phyloP scores from a whole-genome alignment of 1,140 invertebrate species.

The Catajapyx aquilonaris region DNA sequence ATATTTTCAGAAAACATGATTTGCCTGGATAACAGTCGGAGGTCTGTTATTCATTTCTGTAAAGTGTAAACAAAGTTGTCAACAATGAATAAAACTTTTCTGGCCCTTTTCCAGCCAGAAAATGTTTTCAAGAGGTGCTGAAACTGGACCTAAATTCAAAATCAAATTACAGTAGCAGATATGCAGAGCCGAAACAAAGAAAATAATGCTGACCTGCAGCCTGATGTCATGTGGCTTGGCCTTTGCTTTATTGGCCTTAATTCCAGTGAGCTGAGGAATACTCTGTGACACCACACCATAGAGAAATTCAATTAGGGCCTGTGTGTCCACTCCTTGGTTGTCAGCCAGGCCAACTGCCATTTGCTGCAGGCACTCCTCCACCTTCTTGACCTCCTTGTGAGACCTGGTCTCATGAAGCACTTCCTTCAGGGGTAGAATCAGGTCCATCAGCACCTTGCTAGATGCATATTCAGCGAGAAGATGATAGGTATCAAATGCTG shows the following conservation, averaged over 20 bases:
- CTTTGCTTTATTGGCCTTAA: slow-evolving; percentile 6
- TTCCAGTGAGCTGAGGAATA: slow-evolving; percentile 28
- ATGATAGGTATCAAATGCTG: slow-evolving; percentile 66
- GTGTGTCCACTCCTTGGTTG: slow-evolving; percentile 48
- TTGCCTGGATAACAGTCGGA: too few species aligned
- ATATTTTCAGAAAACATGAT: too few species aligned
- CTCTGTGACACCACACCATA: slow-evolving; percentile 57
- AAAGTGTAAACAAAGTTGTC: too few species aligned
- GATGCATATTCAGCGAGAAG: slow-evolving; percentile 61
- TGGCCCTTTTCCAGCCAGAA: too few species aligned
- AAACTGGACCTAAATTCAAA: too few species aligned
- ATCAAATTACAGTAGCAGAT: too few species aligned
- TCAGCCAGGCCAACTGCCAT: slow-evolving; percentile 55
- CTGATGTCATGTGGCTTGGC: too few species aligned
- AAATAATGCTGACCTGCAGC: not conserved
- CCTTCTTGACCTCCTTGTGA: slow-evolving; percentile 57
- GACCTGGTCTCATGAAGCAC: slow-evolving; percentile 48
- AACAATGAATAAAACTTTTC: too few species aligned
- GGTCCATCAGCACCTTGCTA: slow-evolving; percentile 45
- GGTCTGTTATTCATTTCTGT: too few species aligned
- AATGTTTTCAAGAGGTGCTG: too few species aligned
- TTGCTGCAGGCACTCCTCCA: slow-evolving; percentile 53
- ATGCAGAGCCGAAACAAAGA: too few species aligned
- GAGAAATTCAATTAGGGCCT: slow-evolving; percentile 58
- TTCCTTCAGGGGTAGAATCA: slow-evolving; percentile 64